Percentiles rank a stretch among this genome's conserved stretches.
Conservation (phyloP, 2,888 invertebrate species). For the Proisotoma minuta region DNA sequence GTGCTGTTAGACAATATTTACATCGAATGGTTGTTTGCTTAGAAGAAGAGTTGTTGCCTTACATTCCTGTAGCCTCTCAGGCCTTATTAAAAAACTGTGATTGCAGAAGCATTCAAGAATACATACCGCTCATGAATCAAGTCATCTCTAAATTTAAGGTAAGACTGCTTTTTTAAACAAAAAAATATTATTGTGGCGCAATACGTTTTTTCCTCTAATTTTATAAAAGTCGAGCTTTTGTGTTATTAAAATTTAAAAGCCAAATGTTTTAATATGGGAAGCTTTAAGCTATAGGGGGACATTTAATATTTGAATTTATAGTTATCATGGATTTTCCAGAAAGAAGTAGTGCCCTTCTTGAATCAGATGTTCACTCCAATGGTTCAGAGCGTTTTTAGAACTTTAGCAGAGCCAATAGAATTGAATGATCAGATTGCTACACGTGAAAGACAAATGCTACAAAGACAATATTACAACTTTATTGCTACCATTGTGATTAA, state of each 20-base stretch:
- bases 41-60: slow-evolving; percentile 56
- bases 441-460: slow-evolving; percentile 53
- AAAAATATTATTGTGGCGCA: background rate
- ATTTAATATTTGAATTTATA: slow-evolving; percentile 36
- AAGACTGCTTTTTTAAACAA: slow-evolving; percentile 20
- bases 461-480: slow-evolving; percentile 55
- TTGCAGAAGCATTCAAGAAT: slow-evolving; percentile 51
- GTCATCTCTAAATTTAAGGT: slow-evolving; percentile 58
- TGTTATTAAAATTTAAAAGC: background rate
- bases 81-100: slow-evolving; percentile 52
- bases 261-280: background rate
- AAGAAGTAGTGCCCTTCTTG: slow-evolving; percentile 54
- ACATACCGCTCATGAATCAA: slow-evolving; percentile 58
- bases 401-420: slow-evolving; percentile 52
- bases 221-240: background rate
- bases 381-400: slow-evolving; percentile 53
- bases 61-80: slow-evolving; percentile 55
- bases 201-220: background rate
- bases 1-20: slow-evolving; percentile 56
- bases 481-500: slow-evolving; percentile 54
- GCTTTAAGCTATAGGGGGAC: slow-evolving; percentile 28
- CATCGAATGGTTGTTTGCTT: slow-evolving; percentile 60
- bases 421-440: slow-evolving; percentile 54
- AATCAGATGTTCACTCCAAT: slow-evolving; percentile 55
- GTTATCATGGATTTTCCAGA: slow-evolving; percentile 52